Evolutionary conservation across 2,888 invertebrate species (phyloP).

Genomic region (Epirrita christyi): DNA sequence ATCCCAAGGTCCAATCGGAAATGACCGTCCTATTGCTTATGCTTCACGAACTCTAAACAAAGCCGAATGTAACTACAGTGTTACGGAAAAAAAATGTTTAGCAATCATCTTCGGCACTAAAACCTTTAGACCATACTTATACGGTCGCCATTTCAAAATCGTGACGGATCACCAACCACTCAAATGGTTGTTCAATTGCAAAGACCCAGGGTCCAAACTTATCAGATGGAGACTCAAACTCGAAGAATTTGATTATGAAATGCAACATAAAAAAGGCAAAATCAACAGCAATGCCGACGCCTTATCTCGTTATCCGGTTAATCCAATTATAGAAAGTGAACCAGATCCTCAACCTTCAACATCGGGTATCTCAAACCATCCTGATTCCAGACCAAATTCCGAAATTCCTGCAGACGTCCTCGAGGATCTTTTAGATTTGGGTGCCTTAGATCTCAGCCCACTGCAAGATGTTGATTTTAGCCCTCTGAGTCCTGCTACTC

Average conservation of each 20-base stretch:
- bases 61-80: background rate
- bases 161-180: no score
- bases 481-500: conserved; percentile 1
- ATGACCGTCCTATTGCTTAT: background rate
- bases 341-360: background rate
- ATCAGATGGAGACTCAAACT: background rate
- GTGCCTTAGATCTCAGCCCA: conserved; percentile 1
- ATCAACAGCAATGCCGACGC: conserved; percentile 3
- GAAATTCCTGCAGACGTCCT: background rate
- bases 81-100: background rate
- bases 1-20: no score
- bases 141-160: background rate
- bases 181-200: background rate
- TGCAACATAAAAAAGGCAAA: background rate
- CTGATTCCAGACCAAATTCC: background rate
- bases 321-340: background rate
- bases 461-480: background rate
- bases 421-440: background rate
- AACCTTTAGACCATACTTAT: background rate
- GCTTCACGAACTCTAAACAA: no score
- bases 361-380: background rate
- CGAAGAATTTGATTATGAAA: no score
- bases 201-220: background rate
- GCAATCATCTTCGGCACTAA: background rate
- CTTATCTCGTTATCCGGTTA: conserved; percentile 5